A percentile compares a stretch with the other conserved stretches of the same genome.
These are phyloP conservation scores for Drosophila serrata DNA, from an alignment of 1,140 invertebrate genomes.

Conservation along the genomic window DNA sequence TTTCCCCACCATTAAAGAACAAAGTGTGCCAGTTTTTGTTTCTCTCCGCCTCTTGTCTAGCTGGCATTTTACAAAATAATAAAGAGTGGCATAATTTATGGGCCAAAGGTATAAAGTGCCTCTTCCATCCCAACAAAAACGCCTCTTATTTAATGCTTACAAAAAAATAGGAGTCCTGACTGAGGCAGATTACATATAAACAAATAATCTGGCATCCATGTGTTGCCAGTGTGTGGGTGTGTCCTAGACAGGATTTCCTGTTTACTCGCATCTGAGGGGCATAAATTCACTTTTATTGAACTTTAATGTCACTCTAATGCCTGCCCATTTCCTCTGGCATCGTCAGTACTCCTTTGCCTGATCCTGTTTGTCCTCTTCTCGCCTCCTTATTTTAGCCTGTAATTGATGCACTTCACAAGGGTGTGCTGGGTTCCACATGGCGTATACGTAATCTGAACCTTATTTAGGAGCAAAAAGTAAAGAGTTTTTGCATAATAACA, in stretches of 20 bases:
- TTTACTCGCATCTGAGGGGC: constrained; percentile 27
- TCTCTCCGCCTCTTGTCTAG: constrained; percentile 28
- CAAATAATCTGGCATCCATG: constrained; percentile 64
- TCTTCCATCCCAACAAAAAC: constrained; percentile 55
- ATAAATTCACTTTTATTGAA: constrained; percentile 70
- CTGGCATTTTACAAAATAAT: constrained; percentile 69
- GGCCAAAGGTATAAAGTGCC: constrained; percentile 12
- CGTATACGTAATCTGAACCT: constrained; percentile 9
- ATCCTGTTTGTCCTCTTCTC: background rate
- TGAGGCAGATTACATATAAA: constrained; percentile 53
- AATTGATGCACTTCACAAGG: constrained; percentile 63
- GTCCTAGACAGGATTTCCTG: constrained; percentile 11
- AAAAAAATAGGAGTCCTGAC: constrained; percentile 3
- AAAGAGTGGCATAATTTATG: constrained; percentile 77
- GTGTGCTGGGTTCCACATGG: constrained; percentile 7
- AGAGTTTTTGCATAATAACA: too few relatives aligned
- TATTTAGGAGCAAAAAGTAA: constrained; percentile 4
- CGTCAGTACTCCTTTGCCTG: background rate
- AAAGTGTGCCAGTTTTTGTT: constrained; percentile 37
- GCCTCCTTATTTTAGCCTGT: constrained; percentile 7
- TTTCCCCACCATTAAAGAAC: constrained; percentile 33
- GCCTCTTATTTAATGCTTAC: constrained; percentile 68
- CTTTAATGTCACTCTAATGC: constrained; percentile 46
- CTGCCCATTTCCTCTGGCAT: constrained; percentile 16
- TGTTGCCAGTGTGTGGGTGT: background rate